These are phyloP conservation scores for Ceratoteleas bidentatus DNA, from an alignment of 1,140 invertebrate genomes.

Conservation along the genomic window DNA sequence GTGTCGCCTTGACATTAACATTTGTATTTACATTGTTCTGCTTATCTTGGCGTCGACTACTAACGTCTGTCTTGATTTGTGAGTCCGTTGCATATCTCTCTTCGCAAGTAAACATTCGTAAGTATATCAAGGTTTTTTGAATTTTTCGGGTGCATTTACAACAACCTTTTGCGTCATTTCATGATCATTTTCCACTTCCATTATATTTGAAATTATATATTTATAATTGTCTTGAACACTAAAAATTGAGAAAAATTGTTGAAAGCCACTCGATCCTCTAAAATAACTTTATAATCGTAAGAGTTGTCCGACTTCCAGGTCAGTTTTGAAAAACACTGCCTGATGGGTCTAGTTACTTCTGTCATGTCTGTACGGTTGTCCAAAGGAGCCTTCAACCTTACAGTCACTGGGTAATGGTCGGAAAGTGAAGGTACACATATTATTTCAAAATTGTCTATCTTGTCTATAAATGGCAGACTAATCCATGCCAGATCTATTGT, in stretches of 20 bases:
- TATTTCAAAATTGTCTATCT: neutral
- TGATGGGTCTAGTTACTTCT: neutral
- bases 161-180: neutral
- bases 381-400: neutral
- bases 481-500: constrained; percentile 39
- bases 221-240: neutral
- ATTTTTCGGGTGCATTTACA: neutral
- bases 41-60: too few relatives aligned
- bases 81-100: too few relatives aligned
- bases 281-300: too few relatives aligned
- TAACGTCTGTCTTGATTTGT: too few relatives aligned
- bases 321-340: too few relatives aligned
- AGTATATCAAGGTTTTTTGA: constrained; percentile 7
- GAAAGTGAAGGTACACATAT: neutral
- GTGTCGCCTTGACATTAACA: too few relatives aligned
- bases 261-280: too few relatives aligned
- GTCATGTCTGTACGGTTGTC: neutral
- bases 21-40: too few relatives aligned
- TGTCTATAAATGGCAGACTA: neutral
- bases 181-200: neutral
- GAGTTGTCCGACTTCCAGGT: too few relatives aligned
- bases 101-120: too few relatives aligned
- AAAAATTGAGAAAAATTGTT: too few relatives aligned
- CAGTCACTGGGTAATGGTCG: constrained; percentile 5
- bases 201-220: neutral